Evolutionary conservation across 2,797 vertebrate genomes (phyloP).

Genomic region (Clamator glandarius): DNA sequence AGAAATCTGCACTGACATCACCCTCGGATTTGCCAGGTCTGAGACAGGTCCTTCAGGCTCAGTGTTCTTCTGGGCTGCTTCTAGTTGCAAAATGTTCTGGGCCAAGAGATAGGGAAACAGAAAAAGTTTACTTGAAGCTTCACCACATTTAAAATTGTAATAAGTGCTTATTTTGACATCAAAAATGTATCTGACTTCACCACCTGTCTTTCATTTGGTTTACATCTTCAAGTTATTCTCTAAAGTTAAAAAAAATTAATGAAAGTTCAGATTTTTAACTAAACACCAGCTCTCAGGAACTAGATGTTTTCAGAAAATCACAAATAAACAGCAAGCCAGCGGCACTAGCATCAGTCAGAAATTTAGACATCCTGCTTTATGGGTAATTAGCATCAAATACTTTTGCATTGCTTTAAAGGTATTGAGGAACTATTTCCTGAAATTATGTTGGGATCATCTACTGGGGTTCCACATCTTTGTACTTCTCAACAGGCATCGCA

Average conservation of each 20-base stretch:
- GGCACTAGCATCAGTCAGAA: background rate
- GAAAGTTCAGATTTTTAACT: background rate
- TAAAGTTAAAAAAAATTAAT: background rate
- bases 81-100: background rate
- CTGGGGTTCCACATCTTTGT: background rate
- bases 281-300: background rate
- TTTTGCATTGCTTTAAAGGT: background rate
- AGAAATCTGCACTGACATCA: background rate
- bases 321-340: background rate
- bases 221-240: background rate
- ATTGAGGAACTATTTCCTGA: background rate
- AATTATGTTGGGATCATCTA: background rate
- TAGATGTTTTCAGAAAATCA: background rate
- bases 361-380: background rate
- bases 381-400: background rate
- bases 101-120: background rate
- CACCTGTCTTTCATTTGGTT: background rate
- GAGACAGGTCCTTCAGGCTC: background rate
- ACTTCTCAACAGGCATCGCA: conserved; percentile 30
- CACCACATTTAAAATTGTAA: background rate
- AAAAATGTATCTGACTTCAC: background rate
- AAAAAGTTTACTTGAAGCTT: background rate
- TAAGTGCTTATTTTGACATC: background rate
- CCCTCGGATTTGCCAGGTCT: background rate
- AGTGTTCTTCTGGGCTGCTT: background rate